Evolutionary conservation across 2,888 invertebrate genomes (phyloP).

Genomic region (Myopa testacea): DNA sequence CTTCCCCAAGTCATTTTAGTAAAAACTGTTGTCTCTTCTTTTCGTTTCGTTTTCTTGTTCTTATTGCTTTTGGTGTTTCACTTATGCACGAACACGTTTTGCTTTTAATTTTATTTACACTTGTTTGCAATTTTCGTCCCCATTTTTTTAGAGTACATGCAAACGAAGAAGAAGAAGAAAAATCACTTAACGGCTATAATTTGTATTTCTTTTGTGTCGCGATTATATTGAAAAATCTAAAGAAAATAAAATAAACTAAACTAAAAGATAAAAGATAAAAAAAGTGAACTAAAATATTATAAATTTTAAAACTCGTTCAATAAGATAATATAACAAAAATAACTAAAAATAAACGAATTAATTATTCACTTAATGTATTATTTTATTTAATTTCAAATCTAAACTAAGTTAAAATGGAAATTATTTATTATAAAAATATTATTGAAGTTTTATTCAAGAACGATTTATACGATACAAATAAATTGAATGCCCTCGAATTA

Average conservation of each 20-base stretch:
- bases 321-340: too few species aligned
- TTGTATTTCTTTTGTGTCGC: neutral
- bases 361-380: neutral
- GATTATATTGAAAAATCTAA: neutral
- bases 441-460: too few species aligned
- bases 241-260: neutral
- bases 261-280: neutral
- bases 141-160: neutral
- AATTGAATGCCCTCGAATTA: too few species aligned
- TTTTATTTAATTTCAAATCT: too few species aligned
- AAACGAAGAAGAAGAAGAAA: neutral
- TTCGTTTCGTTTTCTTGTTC: slow-evolving; percentile 25
- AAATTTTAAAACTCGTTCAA: too few species aligned
- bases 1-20: neutral
- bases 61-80: slow-evolving; percentile 20
- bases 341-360: too few species aligned
- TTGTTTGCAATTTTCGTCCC: slow-evolving; percentile 32
- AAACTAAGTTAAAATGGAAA: too few species aligned
- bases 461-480: too few species aligned
- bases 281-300: neutral
- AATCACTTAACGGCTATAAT: slow-evolving; percentile 14
- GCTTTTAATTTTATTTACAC: slow-evolving; percentile 43
- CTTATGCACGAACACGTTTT: slow-evolving; percentile 42
- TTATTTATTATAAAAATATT: too few species aligned
- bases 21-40: neutral